Conservation (phyloP, 2,113 vertebrate species). For the Epinephelus fuscoguttatus region DNA sequence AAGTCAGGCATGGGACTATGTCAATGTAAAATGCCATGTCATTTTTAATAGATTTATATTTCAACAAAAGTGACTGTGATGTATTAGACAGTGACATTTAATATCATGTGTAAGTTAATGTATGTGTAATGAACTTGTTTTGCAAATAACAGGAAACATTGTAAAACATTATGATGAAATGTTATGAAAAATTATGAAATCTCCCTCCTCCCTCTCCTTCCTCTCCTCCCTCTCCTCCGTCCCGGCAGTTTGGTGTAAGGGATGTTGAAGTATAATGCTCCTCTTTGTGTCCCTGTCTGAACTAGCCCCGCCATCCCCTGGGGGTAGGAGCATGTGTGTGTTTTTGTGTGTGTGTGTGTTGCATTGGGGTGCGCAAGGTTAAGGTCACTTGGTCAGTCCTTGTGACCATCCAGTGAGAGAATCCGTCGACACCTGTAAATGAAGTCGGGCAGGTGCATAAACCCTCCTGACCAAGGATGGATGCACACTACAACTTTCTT, state of each 20-base stretch:
- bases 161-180: constrained; percentile 24
- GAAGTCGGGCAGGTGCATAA: constrained; percentile 86
- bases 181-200: constrained; percentile 31
- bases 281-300: constrained; percentile 75
- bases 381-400: constrained; percentile 87
- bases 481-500: constrained; percentile 58
- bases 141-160: neutral
- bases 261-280: constrained; percentile 77
- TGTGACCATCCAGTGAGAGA: constrained; percentile 83
- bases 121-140: neutral
- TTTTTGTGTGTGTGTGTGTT: constrained; percentile 51
- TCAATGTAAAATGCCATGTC: neutral
- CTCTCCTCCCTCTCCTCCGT: constrained; percentile 7
- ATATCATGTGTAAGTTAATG: neutral
- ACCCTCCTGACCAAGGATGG: constrained; percentile 67
- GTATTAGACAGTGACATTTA: neutral
- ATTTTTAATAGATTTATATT: neutral
- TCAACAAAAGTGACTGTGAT: neutral
- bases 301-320: constrained; percentile 53
- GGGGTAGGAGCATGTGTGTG: constrained; percentile 43
- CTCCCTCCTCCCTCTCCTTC: constrained; percentile 23
- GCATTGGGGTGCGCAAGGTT: constrained; percentile 79
- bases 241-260: constrained; percentile 50
- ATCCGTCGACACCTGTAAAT: constrained; percentile 87
- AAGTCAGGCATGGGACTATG: constrained; percentile 6